Base-by-base conservation (phyloP, 2,797 vertebrate genomes). In the Sebastes wilsoni region DNA sequence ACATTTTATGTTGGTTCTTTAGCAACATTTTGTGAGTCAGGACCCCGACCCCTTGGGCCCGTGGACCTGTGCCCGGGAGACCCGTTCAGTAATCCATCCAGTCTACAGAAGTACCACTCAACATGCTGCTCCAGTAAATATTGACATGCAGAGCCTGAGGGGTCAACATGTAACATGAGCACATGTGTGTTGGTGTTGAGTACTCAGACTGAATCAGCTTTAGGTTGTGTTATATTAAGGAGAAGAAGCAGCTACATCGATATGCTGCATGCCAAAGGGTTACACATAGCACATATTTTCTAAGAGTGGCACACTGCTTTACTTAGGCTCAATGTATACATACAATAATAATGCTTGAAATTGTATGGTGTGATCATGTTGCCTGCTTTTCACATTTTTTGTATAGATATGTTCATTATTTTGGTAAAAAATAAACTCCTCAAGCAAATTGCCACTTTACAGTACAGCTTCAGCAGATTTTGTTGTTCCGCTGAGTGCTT, bases 71-170 rank as follows among this genome's bases (percentile, higher is more conserved):
- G 16, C 42, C 42, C 42, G 14, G 42, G 42, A 46, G 42, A 18
- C 42, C 42, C 16, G 16, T 46, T 46, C 42, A 46, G 42, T 46
- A 46, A 66, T 62, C 25, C 23, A 49, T 49, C 25, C 3, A 18
- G 27, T 70, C 8, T 34, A 25, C 61, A 72, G 27, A 30, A 66
- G 64, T 54, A 62, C 12, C 38, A 16, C 23, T 59, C 58, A 22
- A 25, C 42, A 46, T 58, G 52, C 59, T 11, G 62, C 58, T 65
- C 8, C 27, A 20, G 22, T 59, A 22, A 27, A 80, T 72, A 72
- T 74, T 28, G 22, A 65, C 36, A 75, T 64, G 70, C 32, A 23
- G 14, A 46, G 71, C 78, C 81, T 10, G 64, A 79, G 79, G 75
- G 64, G 38, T 66, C 72, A 62, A 70, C 64, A 32, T 16, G 16